These are phyloP conservation scores for Rotaria magnacalcarata DNA, from an alignment of 2,888 invertebrate genomes.

Conservation along the genomic window DNA sequence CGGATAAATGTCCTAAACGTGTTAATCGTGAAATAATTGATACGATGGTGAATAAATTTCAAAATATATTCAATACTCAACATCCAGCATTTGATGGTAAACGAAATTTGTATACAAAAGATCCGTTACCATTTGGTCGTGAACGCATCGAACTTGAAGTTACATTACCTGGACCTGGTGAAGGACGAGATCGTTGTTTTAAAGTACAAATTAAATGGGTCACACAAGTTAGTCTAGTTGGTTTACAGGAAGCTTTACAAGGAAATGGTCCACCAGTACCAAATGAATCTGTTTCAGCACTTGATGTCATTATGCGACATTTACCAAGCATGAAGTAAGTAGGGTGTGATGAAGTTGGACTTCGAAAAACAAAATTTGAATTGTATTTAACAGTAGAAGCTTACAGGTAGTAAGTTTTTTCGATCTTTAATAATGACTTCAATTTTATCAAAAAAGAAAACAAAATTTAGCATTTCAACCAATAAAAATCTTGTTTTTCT, in stretches of 20 bases:
- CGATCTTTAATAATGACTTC: not conserved
- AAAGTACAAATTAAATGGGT: slow-evolving; percentile 56
- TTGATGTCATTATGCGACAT: slow-evolving; percentile 98
- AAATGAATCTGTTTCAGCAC: slow-evolving; percentile 90
- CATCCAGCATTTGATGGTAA: slow-evolving; percentile 98
- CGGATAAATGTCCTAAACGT: slow-evolving; percentile 97
- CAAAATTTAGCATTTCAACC: too few species aligned
- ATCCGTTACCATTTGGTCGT: slow-evolving; percentile 67
- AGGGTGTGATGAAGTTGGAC: too few species aligned
- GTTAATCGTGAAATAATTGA: slow-evolving; percentile 91
- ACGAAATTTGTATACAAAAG: slow-evolving; percentile 94
- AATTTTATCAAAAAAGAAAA: too few species aligned
- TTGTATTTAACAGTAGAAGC: not conserved
- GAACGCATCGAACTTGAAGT: slow-evolving; percentile 70
- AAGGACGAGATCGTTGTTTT: slow-evolving; percentile 46
- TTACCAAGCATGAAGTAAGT: slow-evolving; percentile 80
- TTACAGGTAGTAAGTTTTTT: not conserved
- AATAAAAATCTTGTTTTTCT: too few species aligned
- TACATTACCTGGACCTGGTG: slow-evolving; percentile 40
- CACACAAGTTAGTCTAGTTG: slow-evolving; percentile 89
- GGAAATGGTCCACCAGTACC: slow-evolving; percentile 86
- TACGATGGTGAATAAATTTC: slow-evolving; percentile 94
- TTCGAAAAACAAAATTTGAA: too few species aligned
- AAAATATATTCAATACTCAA: slow-evolving; percentile 81
- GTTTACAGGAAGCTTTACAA: slow-evolving; percentile 92